A percentile compares a stretch with the other conserved stretches of the same genome.
phyloP scores from a whole-genome alignment of 2,797 vertebrate species.

The Falco cherrug region DNA sequence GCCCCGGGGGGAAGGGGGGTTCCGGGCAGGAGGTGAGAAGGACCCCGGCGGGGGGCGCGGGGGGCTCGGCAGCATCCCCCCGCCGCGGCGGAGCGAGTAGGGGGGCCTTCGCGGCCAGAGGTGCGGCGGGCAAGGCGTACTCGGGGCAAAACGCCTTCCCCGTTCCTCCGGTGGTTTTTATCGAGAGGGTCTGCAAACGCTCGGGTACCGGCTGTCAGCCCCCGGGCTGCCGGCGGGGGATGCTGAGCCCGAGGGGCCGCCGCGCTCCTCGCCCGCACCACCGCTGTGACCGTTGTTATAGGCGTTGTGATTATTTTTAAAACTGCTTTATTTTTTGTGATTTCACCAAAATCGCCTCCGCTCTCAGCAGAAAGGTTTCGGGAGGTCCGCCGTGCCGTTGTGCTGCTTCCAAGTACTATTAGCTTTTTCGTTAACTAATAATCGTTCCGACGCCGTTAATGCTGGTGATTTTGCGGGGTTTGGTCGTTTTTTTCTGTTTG shows the following conservation, averaged over 20 bases:
- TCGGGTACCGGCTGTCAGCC: not conserved
- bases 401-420: not conserved
- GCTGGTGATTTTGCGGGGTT: not conserved
- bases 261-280: too few relatives aligned
- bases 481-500: not conserved
- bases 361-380: not conserved
- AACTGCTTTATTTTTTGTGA: not conserved
- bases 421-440: not conserved
- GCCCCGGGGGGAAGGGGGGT: not conserved
- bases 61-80: not conserved
- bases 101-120: not conserved
- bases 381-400: not conserved
- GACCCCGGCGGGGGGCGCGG: not conserved
- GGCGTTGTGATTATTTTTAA: not conserved
- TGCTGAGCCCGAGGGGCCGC: too few relatives aligned
- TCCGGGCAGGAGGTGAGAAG: not conserved
- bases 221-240: not conserved
- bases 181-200: fast-evolving
- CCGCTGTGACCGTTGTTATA: too few relatives aligned
- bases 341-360: not conserved
- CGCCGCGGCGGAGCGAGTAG: not conserved
- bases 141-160: not conserved
- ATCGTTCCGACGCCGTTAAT: not conserved
- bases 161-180: not conserved
- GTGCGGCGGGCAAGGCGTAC: not conserved